phyloP scores from a whole-genome alignment of 30 jellyfish, hydroid and myxozoan genomes.

The Hydractinia symbiolongicarpus region DNA sequence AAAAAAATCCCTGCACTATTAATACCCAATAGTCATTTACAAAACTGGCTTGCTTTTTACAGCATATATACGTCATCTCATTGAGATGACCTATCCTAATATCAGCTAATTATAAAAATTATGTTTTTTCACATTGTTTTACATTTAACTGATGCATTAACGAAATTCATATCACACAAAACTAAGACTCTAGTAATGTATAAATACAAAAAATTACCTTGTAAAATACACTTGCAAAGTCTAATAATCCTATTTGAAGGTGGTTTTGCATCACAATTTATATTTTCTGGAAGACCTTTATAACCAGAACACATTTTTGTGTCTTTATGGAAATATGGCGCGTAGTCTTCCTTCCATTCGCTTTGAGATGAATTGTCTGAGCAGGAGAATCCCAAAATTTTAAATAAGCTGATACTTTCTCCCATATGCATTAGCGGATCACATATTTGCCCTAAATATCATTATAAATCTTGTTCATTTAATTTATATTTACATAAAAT shows the following conservation, averaged over 20 bases:
- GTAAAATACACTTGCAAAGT: neutral
- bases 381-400: neutral
- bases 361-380: neutral
- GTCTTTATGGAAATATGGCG: neutral
- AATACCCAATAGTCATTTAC: too few relatives aligned
- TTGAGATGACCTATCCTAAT: too few relatives aligned
- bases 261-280: neutral
- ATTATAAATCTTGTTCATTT: too few relatives aligned
- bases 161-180: too few relatives aligned
- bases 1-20: too few relatives aligned
- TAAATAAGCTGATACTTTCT: neutral
- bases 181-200: too few relatives aligned
- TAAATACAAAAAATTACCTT: neutral
- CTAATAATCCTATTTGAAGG: neutral
- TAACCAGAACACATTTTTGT: slow-evolving; percentile 10
- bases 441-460: neutral
- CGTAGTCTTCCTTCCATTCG: slow-evolving; percentile 3
- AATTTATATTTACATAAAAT: too few relatives aligned
- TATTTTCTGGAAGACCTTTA: neutral
- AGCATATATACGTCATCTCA: too few relatives aligned
- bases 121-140: too few relatives aligned
- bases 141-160: too few relatives aligned
- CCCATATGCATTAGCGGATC: slow-evolving; percentile 14
- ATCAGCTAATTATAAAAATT: too few relatives aligned
- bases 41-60: too few relatives aligned